Percentiles rank a stretch among this genome's conserved stretches.
phyloP scores from a whole-genome alignment of 2,113 vertebrate genomes.

The Saiga tatarica region DNA sequence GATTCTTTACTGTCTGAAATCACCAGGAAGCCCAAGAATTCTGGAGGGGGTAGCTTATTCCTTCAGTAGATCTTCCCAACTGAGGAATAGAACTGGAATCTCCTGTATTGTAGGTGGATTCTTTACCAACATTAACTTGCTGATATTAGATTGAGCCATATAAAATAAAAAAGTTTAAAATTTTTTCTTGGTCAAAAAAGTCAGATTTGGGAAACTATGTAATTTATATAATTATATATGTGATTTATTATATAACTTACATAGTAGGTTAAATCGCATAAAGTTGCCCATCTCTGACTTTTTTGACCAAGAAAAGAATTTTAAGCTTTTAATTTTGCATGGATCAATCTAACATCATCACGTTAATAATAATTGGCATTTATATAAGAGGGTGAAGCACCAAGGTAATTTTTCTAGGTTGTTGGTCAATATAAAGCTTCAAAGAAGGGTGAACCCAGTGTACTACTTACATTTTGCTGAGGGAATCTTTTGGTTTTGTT shows the following conservation, averaged over 20 bases:
- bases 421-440: background rate
- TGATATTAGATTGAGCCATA: background rate
- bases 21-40: background rate
- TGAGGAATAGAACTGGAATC: accelerated
- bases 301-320: background rate
- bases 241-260: background rate
- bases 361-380: background rate
- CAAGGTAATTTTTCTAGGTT: background rate
- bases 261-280: background rate
- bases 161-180: background rate
- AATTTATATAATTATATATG: background rate
- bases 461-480: background rate
- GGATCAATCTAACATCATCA: background rate
- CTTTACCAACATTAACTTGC: background rate
- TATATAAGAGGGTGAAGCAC: background rate
- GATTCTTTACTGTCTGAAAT: background rate
- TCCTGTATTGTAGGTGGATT: background rate
- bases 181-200: background rate
- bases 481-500: background rate
- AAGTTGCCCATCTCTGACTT: background rate
- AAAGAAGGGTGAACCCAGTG: background rate
- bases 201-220: background rate
- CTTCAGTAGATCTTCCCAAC: background rate
- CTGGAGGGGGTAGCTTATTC: background rate
- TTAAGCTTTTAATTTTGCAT: background rate